Conservation (phyloP, 2,113 vertebrate species). For the Diadophis punctatus region DNA sequence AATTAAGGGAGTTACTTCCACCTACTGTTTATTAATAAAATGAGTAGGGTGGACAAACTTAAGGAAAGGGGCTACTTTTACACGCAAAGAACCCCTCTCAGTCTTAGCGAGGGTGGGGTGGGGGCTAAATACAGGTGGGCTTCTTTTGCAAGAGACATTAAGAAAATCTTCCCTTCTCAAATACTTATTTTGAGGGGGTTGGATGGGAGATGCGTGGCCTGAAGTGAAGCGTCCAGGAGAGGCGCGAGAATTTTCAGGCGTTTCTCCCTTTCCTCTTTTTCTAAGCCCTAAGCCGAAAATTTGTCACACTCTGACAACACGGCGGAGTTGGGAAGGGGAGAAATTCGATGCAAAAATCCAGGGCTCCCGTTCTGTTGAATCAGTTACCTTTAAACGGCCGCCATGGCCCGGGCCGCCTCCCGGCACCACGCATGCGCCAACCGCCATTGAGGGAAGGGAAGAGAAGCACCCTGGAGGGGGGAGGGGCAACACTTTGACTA, state of each 20-base stretch:
- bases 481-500: neutral
- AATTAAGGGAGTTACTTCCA: neutral
- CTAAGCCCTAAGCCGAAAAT: neutral
- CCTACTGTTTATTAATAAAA: too few species aligned
- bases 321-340: neutral
- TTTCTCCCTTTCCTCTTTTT: neutral
- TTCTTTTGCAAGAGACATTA: neutral
- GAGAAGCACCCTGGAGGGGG: neutral
- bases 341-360: neutral
- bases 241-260: neutral
- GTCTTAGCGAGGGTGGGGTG: neutral
- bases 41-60: neutral
- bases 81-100: neutral
- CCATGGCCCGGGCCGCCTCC: conserved; percentile 15
- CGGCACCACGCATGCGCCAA: conserved; percentile 10
- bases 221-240: neutral
- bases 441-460: neutral
- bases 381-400: conserved; percentile 35
- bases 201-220: neutral
- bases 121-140: neutral
- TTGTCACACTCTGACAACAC: neutral
- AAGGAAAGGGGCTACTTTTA: neutral
- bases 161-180: neutral
- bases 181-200: neutral
- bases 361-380: neutral